Evolutionary conservation across 1,140 invertebrate species (phyloP).

Genomic region (Calephelis virginiensis): DNA sequence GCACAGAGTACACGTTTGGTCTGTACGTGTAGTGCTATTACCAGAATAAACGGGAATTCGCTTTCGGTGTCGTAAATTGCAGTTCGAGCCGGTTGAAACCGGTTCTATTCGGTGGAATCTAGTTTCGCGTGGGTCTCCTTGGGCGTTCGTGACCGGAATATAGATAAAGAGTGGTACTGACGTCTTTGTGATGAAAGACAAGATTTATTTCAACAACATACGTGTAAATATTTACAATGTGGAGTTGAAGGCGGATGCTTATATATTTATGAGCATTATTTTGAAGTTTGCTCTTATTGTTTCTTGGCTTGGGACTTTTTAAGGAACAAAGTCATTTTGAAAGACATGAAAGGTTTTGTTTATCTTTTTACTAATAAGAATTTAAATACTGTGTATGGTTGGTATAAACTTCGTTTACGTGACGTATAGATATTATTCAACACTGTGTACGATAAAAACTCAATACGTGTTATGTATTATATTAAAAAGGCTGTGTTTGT

Average conservation of each 20-base stretch:
- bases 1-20: constrained; percentile 11
- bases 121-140: constrained; percentile 19
- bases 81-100: constrained; percentile 16
- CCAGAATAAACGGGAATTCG: constrained; percentile 18
- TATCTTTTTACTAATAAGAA: too few relatives aligned
- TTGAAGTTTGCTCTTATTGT: background rate
- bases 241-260: background rate
- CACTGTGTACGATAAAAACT: too few relatives aligned
- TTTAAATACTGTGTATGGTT: too few relatives aligned
- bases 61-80: constrained; percentile 24
- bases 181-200: constrained; percentile 12
- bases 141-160: constrained; percentile 19
- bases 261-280: background rate
- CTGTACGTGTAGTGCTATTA: constrained; percentile 17
- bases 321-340: too few relatives aligned
- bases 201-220: constrained; percentile 14
- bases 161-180: background rate
- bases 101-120: constrained; percentile 18
- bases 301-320: background rate
- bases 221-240: constrained; percentile 4
- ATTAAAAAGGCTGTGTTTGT: too few relatives aligned
- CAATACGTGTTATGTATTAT: too few relatives aligned
- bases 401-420: too few relatives aligned
- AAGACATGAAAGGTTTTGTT: too few relatives aligned
- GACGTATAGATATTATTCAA: too few relatives aligned